phyloP scores from a whole-genome alignment of 2,797 vertebrate genomes.

The Syngnathus acus region DNA sequence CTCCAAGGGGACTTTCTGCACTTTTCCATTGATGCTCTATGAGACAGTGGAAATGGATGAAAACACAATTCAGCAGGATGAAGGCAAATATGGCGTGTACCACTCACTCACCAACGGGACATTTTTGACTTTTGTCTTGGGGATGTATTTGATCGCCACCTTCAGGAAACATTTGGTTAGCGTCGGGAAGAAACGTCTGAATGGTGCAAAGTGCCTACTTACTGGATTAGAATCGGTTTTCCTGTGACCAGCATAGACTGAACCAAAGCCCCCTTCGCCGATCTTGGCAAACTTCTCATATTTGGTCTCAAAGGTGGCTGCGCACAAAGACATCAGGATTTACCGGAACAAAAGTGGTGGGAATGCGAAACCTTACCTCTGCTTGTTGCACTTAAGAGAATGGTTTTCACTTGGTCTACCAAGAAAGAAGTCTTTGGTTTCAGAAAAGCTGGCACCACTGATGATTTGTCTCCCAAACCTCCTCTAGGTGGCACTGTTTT shows the following conservation, averaged over 20 bases:
- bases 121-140: neutral
- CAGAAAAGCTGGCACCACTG: neutral
- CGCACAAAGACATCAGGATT: neutral
- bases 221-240: neutral
- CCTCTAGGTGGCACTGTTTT: neutral
- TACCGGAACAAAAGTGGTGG: neutral
- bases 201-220: neutral
- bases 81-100: neutral
- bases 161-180: neutral
- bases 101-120: neutral
- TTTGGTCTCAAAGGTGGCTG: neutral
- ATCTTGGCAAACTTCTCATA: constrained; percentile 1
- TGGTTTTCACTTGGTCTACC: neutral
- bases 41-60: too few relatives aligned
- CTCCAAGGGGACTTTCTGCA: neutral
- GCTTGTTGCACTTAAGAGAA: neutral
- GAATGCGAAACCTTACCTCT: neutral
- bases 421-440: neutral
- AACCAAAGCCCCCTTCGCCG: neutral
- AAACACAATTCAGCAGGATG: neutral
- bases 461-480: neutral
- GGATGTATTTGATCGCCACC: constrained; percentile 17
- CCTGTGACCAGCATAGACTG: neutral
- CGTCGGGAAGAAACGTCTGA: neutral
- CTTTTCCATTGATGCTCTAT: neutral